Evolutionary conservation across 37 sponge, comb jelly and placozoan genomes (phyloP).

Genomic region (Axinella damicornis): DNA sequence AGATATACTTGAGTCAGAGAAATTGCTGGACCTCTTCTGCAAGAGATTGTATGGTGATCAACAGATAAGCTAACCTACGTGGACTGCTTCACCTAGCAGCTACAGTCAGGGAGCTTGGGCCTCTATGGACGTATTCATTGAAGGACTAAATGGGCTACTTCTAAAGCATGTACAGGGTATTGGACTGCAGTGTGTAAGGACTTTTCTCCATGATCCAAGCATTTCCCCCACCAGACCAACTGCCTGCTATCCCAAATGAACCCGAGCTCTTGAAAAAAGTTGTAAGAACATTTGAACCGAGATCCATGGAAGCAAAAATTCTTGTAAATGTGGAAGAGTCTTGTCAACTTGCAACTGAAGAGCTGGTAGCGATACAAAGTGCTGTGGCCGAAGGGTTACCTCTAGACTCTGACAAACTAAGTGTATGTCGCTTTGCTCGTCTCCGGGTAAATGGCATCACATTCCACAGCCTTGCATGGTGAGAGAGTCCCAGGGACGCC

Average conservation of each 20-base stretch:
- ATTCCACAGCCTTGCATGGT: too few relatives aligned
- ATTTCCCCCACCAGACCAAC: neutral
- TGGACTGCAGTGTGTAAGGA: constrained; percentile 1
- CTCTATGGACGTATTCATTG: neutral
- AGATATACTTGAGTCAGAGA: neutral
- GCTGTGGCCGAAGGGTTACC: too few relatives aligned
- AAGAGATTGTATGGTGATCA: neutral
- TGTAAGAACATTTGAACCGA: too few relatives aligned
- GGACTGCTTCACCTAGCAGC: neutral
- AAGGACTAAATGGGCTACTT: neutral
- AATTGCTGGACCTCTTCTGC: neutral
- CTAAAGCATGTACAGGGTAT: neutral
- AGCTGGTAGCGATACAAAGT: too few relatives aligned
- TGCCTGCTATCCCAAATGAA: neutral
- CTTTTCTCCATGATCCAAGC: neutral
- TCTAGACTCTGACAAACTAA: too few relatives aligned
- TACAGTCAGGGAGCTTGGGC: neutral
- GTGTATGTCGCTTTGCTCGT: too few relatives aligned
- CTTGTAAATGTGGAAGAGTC: too few relatives aligned
- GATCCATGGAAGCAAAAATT: too few relatives aligned
- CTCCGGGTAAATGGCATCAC: too few relatives aligned
- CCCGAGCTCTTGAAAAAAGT: too few relatives aligned
- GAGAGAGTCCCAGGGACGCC: too few relatives aligned
- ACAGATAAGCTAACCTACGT: neutral
- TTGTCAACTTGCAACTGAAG: too few relatives aligned